These are phyloP conservation scores for Lagenorhynchus albirostris DNA, from an alignment of 2,113 vertebrate genomes.

Conservation along the genomic window DNA sequence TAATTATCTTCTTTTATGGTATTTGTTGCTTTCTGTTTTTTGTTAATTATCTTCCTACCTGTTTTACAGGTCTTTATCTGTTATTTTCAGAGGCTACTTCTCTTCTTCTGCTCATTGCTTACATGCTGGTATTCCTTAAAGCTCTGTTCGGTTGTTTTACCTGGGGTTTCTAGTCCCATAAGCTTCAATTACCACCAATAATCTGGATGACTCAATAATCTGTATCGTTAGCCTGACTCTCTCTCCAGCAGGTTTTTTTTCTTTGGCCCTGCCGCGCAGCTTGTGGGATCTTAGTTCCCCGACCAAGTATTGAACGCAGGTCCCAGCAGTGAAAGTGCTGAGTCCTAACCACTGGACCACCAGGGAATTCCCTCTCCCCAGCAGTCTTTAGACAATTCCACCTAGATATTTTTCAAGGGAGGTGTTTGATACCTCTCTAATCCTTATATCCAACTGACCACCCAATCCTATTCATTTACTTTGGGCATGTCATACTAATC, in stretches of 20 bases:
- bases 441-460: neutral
- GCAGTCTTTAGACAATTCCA: neutral
- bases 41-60: neutral
- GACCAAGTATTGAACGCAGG: neutral
- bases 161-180: neutral
- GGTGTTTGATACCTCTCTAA: neutral
- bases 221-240: neutral
- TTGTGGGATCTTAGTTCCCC: neutral
- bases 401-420: neutral
- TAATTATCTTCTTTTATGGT: neutral
- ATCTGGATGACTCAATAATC: neutral
- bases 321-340: neutral
- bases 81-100: neutral
- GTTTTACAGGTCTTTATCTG: neutral
- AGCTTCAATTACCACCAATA: neutral
- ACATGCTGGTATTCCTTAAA: neutral
- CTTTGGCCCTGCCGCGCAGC: neutral
- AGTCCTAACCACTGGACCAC: neutral
- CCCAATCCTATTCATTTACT: neutral
- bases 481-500: neutral
- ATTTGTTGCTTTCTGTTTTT: neutral
- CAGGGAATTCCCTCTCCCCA: neutral
- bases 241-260: neutral
- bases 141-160: neutral
- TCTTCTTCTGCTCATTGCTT: neutral